These are phyloP conservation scores for Chironomus riparius DNA, from an alignment of 2,888 invertebrate genomes.

Conservation along the genomic window DNA sequence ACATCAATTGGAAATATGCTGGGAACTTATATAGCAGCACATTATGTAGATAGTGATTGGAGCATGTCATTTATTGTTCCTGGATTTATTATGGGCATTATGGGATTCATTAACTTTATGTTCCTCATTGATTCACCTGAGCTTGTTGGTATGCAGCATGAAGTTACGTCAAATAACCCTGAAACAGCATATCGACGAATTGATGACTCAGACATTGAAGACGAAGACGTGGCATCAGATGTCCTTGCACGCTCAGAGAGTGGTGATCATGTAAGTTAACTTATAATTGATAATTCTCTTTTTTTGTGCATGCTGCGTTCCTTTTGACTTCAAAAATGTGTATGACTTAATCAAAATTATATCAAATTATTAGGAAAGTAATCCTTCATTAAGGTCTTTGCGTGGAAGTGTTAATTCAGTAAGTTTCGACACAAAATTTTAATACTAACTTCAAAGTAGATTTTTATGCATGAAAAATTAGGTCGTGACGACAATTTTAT, in stretches of 20 bases:
- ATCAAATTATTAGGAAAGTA: slow-evolving; percentile 28
- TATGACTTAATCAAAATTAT: background rate
- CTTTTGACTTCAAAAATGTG: background rate
- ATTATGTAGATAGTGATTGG: slow-evolving; percentile 82
- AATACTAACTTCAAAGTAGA: background rate
- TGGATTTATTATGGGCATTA: slow-evolving; percentile 65
- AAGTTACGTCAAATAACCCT: background rate
- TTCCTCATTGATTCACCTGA: slow-evolving; percentile 76
- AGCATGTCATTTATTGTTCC: slow-evolving; percentile 86
- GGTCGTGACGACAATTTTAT: background rate
- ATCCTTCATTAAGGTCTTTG: slow-evolving; percentile 29
- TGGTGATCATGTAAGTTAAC: slow-evolving; percentile 5
- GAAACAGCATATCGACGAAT: slow-evolving; percentile 6
- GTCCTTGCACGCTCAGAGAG: background rate
- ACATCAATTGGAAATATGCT: slow-evolving; percentile 93
- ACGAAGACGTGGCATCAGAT: background rate
- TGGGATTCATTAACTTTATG: slow-evolving; percentile 67
- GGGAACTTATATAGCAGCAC: slow-evolving; percentile 78
- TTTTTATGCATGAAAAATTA: background rate
- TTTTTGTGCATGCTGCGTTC: background rate
- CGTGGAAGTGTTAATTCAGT: slow-evolving; percentile 34
- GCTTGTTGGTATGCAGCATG: slow-evolving; percentile 50
- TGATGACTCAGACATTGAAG: background rate
- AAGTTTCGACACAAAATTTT: slow-evolving; percentile 32
- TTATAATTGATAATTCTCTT: background rate